Evolutionary conservation across 2,797 vertebrate genomes (phyloP), one percentile per base, ranked within the genome.

Genomic region (Sphaeramia orbicularis): DNA sequence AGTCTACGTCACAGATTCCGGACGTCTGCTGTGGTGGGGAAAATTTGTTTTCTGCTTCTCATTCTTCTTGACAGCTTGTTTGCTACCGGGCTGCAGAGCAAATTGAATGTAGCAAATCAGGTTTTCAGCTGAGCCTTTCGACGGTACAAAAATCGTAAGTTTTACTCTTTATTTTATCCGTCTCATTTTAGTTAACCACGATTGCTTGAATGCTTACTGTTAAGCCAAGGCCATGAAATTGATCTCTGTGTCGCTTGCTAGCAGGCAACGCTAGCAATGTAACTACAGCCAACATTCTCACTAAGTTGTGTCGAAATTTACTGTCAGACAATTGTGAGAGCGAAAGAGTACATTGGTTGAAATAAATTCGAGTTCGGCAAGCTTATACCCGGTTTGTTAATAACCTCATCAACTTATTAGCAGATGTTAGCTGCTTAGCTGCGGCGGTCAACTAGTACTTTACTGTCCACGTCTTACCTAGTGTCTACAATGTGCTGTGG

Each of bases 191-290:
- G 40, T 49, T 59, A 35, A 58, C 24, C 44, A 15, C 43, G 56
- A 9, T 37, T 54, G 52, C 38, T 49, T 42, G 50, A 48, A 24
- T 37, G 65, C 66, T 59, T 21, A 44, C 42, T 69, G 41, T 75
- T 76, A 67, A 87, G 57, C 73, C 78, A n/a, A 86, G 85, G 85
- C 85, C 89, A 78, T 71, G 83, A 87, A 90, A 88, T 78, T 73
- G 65, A 88, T 89, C 80, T 78, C 42, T 84, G 35, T 74, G 52
- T 70, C 49, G 77, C 44, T 70, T 83, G 86, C 82, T 91, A 90
- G 86, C 88, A 73, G 63, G 10, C 44, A 64, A 27, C 53, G 79
- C 78, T 92, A 92, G 81, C 88, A 15, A 5, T 50, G 55, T 36
- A 55, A 71, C 65, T 55, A 48, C 53, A 63, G 61, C 32, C 43